A percentile compares a stretch with the other conserved stretches of the same genome.
Evolutionary conservation across 2,888 invertebrate species (phyloP).

Genomic region (Alsophila aescularia): DNA sequence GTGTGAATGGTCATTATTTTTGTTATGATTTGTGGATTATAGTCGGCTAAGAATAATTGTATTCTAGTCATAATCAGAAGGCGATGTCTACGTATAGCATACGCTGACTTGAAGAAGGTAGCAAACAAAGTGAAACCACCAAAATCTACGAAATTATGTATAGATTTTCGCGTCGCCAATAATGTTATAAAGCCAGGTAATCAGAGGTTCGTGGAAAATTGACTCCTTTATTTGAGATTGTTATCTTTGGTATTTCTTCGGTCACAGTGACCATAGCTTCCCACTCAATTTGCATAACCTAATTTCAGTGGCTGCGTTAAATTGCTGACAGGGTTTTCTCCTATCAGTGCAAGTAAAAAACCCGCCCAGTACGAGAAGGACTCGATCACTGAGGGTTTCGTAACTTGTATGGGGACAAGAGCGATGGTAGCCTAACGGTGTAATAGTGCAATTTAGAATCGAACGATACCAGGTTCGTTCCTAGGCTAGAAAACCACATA

Average conservation of each 20-base stretch:
- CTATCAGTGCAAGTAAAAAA: too few species aligned
- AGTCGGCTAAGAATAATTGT: too few species aligned
- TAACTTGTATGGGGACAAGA: too few species aligned
- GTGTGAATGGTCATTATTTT: too few species aligned
- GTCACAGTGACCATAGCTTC: conserved; percentile 53
- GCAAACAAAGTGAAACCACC: conserved; percentile 4
- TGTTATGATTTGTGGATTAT: too few species aligned
- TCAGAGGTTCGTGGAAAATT: conserved; percentile 24
- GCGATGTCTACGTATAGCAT: background rate
- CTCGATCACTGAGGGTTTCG: too few species aligned
- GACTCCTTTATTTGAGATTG: conserved; percentile 46
- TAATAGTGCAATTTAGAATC: too few species aligned
- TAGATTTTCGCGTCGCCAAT: conserved; percentile 9
- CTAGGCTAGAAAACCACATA: too few species aligned
- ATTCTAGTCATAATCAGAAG: background rate
- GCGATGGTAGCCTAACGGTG: too few species aligned
- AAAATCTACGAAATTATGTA: conserved; percentile 5
- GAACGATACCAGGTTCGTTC: too few species aligned
- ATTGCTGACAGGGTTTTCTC: conserved; percentile 16
- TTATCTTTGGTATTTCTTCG: conserved; percentile 59
- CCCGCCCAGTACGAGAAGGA: too few species aligned
- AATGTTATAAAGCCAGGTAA: conserved; percentile 20
- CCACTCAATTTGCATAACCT: conserved; percentile 73
- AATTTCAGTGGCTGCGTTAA: conserved; percentile 61
- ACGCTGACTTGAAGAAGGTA: background rate